A percentile compares a stretch with the other conserved stretches of the same genome.
Evolutionary conservation across 2,797 vertebrate species (phyloP).

Genomic region (Luscinia megarhynchos): DNA sequence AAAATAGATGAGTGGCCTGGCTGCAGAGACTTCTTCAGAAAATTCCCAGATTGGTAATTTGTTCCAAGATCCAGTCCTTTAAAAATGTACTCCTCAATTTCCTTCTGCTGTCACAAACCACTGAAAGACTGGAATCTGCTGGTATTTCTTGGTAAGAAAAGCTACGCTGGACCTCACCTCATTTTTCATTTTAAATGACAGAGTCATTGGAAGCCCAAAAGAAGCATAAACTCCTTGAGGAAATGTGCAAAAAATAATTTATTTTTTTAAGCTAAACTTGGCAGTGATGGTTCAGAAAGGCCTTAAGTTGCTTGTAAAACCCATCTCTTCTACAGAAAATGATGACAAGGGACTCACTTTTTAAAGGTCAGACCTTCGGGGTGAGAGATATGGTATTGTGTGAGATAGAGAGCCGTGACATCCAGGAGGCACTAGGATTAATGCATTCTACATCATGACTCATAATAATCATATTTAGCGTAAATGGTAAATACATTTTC

Average conservation of each 20-base stretch:
- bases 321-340: slow-evolving; percentile 1
- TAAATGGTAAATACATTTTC: slow-evolving; percentile 9
- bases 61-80: not conserved
- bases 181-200: slow-evolving; percentile 46
- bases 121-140: not conserved
- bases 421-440: not conserved
- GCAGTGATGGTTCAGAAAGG: slow-evolving; percentile 27
- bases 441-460: not conserved
- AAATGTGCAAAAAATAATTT: slow-evolving; percentile 31
- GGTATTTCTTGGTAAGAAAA: not conserved
- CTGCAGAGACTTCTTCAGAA: not conserved
- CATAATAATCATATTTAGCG: not conserved
- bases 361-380: slow-evolving; percentile 71
- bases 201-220: not conserved
- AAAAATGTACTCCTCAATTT: not conserved
- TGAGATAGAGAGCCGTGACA: not conserved
- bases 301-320: slow-evolving; percentile 58
- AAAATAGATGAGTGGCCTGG: not conserved
- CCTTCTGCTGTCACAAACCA: not conserved
- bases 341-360: slow-evolving; percentile 48
- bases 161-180: not conserved
- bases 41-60: not conserved
- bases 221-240: slow-evolving; percentile 23
- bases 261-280: slow-evolving; percentile 43
- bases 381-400: not conserved